Percentiles rank a stretch among this genome's conserved stretches.
Conservation (phyloP, 2,113 vertebrate species). For the Parus major region DNA sequence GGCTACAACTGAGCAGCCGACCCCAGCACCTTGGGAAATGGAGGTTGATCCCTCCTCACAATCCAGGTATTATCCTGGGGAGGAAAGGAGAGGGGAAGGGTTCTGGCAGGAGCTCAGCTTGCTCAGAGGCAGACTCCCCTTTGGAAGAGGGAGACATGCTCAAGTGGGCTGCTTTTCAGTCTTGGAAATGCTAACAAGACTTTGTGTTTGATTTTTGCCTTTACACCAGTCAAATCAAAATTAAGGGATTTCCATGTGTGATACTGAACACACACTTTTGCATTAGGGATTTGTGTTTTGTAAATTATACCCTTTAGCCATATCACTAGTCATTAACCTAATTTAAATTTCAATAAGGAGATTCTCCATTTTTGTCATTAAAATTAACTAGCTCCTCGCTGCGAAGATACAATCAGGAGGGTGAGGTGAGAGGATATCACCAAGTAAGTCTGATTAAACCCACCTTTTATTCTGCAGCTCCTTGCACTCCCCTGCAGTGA, state of each 20-base stretch:
- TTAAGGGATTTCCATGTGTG: constrained; percentile 1
- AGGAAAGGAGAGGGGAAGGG: background rate
- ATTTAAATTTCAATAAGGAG: constrained; percentile 47
- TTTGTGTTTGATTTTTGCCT: constrained; percentile 34
- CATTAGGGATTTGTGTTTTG: constrained; percentile 50
- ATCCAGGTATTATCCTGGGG: background rate
- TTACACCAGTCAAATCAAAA: constrained; percentile 24
- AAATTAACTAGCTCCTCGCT: constrained; percentile 38
- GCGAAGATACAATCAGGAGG: constrained; percentile 5
- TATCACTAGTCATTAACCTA: constrained; percentile 49
- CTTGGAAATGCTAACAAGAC: constrained; percentile 11
- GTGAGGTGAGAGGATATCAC: background rate
- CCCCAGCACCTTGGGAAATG: background rate
- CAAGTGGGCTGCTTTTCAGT: background rate
- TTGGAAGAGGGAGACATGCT: background rate
- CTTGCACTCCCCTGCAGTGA: background rate
- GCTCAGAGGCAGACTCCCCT: background rate
- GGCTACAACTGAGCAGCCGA: background rate
- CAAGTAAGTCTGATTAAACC: constrained; percentile 60
- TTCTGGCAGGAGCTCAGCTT: background rate
- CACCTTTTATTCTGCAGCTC: constrained; percentile 18
- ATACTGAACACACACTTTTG: background rate
- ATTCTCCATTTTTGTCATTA: constrained; percentile 10
- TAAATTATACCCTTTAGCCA: constrained; percentile 39
- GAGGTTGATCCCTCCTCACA: background rate